Evolutionary conservation across 2,113 vertebrate species (phyloP).

Genomic region (Malurus alboscapulatus): DNA sequence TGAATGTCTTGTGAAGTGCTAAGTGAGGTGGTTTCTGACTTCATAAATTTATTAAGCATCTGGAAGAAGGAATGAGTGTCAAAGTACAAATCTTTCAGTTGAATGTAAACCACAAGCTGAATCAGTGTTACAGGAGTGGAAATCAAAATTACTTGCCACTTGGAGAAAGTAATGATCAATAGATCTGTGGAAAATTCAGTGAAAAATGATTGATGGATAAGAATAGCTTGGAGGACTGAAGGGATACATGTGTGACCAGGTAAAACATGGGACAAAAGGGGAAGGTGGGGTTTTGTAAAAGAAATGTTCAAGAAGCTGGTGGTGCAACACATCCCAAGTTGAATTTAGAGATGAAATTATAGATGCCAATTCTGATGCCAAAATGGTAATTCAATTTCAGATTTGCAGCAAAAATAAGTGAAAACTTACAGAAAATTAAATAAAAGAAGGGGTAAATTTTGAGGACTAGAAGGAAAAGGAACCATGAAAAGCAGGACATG

Average conservation of each 20-base stretch:
- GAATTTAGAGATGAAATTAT: not conserved
- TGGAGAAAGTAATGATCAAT: not conserved
- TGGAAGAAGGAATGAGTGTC: not conserved
- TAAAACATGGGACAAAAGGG: not conserved
- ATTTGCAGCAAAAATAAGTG: not conserved
- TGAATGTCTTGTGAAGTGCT: not conserved
- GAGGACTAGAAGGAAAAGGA: not conserved
- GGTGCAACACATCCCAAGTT: fast-evolving
- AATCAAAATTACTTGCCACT: not conserved
- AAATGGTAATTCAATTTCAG: not conserved
- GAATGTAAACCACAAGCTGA: not conserved
- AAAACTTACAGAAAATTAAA: not conserved
- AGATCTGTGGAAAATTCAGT: not conserved
- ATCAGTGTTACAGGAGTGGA: not conserved
- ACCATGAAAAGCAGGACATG: not conserved
- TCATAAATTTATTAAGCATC: not conserved
- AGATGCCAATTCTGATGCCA: not conserved
- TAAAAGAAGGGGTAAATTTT: not conserved
- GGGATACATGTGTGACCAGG: not conserved
- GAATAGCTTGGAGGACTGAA: not conserved
- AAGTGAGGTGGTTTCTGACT: not conserved
- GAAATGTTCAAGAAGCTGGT: not conserved
- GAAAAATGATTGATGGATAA: not conserved
- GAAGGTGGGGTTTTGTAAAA: not conserved
- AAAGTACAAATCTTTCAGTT: not conserved